Base-by-base conservation (phyloP, 2,888 invertebrate genomes). In the Odontocerum albicorne region DNA sequence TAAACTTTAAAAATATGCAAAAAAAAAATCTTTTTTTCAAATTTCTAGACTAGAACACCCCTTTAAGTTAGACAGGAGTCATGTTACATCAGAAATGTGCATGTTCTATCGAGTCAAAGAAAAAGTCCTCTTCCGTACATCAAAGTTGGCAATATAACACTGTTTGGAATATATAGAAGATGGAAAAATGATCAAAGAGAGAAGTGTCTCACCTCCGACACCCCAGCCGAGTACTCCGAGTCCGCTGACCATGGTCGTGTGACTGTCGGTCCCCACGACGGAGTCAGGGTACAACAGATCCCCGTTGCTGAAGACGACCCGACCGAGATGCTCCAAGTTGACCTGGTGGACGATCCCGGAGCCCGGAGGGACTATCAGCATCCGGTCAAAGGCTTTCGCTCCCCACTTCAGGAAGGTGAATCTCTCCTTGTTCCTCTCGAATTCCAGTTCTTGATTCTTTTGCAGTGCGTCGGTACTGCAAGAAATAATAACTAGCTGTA, bases 321-420 rank as follows among this genome's bases (percentile, higher is more conserved):
- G 77, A 0, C 92, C 92, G 43, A 98, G 72, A 69, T 96, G 96
- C 70, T 97, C 97, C 68, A 99, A 77, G 73, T 99, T 99, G 1
- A 99, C 96, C 80, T 99, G 98, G 73, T 98, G 98, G 0, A 97
- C 95, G 59, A 99, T 99, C 3, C 98, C 98, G 43, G 95, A 96
- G 1, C 98, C 98, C 0, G 98, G 98, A 1, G 98, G 98, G 0
- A 99, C 96, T 49, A 98, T 97, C 64, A 95, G 72, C 92, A 98
- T 95, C 68, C 98, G 98, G 69, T 91, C 80, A 64, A 99, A 92
- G 0, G 96, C 92, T 66, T 90, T 89, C 0, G 97, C 95, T 17
- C 97, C 98, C 98, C 98, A 98, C 90, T 99, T 99, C 8, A 98
- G 76, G 70, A 99, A 99, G 66, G 88, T 86, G 71, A 99, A 99